Evolutionary conservation across 2,888 invertebrate genomes (phyloP).

Genomic region (Xestia rhomboidea): DNA sequence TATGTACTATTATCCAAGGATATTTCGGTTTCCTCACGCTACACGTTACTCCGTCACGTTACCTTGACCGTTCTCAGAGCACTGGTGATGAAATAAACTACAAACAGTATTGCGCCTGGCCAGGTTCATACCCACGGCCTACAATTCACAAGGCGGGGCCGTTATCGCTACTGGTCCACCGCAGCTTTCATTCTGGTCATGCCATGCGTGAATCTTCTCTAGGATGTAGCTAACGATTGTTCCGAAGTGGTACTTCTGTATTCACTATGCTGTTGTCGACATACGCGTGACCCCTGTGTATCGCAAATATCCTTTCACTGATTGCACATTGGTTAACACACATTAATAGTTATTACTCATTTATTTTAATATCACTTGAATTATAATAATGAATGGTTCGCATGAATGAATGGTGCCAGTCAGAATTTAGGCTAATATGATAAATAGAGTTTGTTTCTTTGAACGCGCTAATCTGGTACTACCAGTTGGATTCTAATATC

Average conservation of each 20-base stretch:
- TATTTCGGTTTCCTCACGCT: neutral
- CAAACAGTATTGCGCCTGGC: neutral
- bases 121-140: neutral
- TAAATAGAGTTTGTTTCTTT: neutral
- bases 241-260: slow-evolving; percentile 21
- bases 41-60: neutral
- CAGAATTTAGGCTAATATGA: neutral
- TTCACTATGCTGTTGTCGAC: too few relatives aligned
- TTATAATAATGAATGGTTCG: slow-evolving; percentile 24
- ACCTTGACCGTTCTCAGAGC: neutral
- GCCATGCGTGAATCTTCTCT: neutral
- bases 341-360: slow-evolving; percentile 33
- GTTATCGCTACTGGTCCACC: neutral
- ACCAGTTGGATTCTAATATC: neutral
- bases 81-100: neutral
- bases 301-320: slow-evolving; percentile 62
- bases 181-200: neutral
- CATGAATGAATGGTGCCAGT: neutral
- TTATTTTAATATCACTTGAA: slow-evolving; percentile 32
- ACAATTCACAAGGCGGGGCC: neutral
- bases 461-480: too few relatives aligned
- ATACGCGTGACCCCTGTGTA: slow-evolving; percentile 34
- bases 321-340: slow-evolving; percentile 38
- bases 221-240: neutral
- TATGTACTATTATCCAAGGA: too few relatives aligned